phyloP scores from a whole-genome alignment of 2,113 vertebrate genomes.

The Ctenodactylus gundi region DNA sequence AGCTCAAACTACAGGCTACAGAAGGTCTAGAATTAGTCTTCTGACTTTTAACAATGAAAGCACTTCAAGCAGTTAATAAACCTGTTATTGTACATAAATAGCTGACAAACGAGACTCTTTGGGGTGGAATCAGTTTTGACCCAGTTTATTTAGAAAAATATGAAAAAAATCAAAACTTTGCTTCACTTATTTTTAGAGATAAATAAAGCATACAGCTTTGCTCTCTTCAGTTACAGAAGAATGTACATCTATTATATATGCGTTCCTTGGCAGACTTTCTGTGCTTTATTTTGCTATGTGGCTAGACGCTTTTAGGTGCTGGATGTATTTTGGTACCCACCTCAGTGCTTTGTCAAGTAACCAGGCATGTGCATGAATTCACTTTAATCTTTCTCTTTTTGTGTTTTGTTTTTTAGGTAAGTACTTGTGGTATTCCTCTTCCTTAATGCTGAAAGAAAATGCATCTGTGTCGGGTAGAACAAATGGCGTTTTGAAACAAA shows the following conservation, averaged over 20 bases:
- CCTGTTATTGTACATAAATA: neutral
- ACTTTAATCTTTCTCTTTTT: conserved; percentile 60
- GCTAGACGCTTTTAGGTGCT: accelerated
- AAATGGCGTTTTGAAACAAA: conserved; percentile 63
- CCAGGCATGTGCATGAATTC: neutral
- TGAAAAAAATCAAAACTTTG: neutral
- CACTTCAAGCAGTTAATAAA: neutral
- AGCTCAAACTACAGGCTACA: neutral
- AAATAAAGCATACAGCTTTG: neutral
- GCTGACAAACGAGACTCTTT: neutral
- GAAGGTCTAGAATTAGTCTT: neutral
- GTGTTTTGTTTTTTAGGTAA: conserved; percentile 83
- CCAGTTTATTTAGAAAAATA: neutral
- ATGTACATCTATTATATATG: accelerated
- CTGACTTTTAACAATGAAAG: neutral
- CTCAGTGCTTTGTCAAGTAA: neutral
- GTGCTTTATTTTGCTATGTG: neutral
- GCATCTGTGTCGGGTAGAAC: conserved; percentile 11
- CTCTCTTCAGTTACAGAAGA: neutral
- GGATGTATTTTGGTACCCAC: neutral
- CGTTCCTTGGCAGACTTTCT: neutral
- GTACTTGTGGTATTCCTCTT: conserved; percentile 78
- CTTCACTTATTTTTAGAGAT: neutral
- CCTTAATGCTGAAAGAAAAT: conserved; percentile 73
- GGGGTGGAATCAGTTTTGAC: neutral